Evolutionary conservation across 2,888 invertebrate genomes (phyloP).

Genomic region (Drosophila buzzatii): DNA sequence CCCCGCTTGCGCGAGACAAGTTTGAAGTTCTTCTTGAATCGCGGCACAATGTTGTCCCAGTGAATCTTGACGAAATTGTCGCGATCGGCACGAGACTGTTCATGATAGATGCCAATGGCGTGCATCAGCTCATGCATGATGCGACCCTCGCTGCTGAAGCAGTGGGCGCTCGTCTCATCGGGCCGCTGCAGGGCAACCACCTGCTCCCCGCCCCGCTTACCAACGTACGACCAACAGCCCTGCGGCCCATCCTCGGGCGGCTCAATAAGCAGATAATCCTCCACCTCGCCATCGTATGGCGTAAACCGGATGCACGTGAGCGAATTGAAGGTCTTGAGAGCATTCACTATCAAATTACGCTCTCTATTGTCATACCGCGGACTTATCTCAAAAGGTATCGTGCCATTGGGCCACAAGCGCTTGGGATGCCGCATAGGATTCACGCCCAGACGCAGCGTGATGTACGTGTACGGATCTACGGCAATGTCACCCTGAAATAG

Average conservation of each 20-base stretch:
- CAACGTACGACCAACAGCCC: slow-evolving; percentile 92
- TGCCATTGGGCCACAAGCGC: slow-evolving; percentile 88
- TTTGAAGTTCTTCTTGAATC: slow-evolving; percentile 88
- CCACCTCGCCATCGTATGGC: slow-evolving; percentile 88
- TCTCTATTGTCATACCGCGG: slow-evolving; percentile 86
- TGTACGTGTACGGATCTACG: slow-evolving; percentile 87
- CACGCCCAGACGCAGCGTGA: slow-evolving; percentile 88
- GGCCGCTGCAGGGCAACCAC: slow-evolving; percentile 89
- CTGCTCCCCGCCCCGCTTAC: slow-evolving; percentile 90
- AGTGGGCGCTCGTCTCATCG: slow-evolving; percentile 87
- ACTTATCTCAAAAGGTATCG: slow-evolving; percentile 89
- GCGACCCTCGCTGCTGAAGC: slow-evolving; percentile 89
- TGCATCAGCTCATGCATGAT: slow-evolving; percentile 94
- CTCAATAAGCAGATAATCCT: slow-evolving; percentile 89
- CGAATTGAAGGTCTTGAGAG: slow-evolving; percentile 87
- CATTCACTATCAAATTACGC: slow-evolving; percentile 87
- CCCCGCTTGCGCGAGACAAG: slow-evolving; percentile 88
- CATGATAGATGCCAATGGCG: slow-evolving; percentile 92
- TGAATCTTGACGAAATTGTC: slow-evolving; percentile 88
- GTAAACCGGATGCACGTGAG: slow-evolving; percentile 89
- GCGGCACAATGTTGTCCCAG: slow-evolving; percentile 87
- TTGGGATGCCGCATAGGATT: slow-evolving; percentile 89
- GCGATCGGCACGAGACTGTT: slow-evolving; percentile 91
- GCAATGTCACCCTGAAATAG: slow-evolving; percentile 90
- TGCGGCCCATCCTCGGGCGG: slow-evolving; percentile 88